A percentile compares a stretch with the other conserved stretches of the same genome.
These are phyloP conservation scores for Amphiprion percula DNA, from an alignment of 2,113 vertebrate species.

Conservation along the genomic window DNA sequence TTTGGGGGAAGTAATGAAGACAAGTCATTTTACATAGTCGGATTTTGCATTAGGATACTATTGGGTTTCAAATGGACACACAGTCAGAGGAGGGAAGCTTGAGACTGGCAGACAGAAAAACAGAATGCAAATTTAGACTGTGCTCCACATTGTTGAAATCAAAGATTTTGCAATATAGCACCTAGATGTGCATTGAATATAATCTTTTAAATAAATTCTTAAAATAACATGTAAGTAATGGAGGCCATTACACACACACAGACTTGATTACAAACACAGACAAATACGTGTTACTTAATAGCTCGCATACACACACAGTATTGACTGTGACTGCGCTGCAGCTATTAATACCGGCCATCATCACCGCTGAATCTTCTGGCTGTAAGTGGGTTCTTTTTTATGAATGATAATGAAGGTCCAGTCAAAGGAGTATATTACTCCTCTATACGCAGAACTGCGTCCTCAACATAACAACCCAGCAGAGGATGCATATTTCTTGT, in stretches of 20 bases:
- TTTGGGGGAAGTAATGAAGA: constrained; percentile 1
- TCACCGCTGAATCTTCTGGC: constrained; percentile 21
- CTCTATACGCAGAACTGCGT: constrained; percentile 30
- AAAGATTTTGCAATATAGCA: constrained; percentile 11
- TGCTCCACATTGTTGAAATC: not conserved
- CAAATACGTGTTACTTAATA: constrained; percentile 48
- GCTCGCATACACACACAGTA: constrained; percentile 33
- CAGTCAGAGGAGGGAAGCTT: not conserved
- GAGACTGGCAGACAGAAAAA: not conserved
- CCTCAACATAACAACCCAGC: not conserved
- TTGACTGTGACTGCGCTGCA: constrained; percentile 32
- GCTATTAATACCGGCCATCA: constrained; percentile 50
- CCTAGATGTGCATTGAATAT: constrained; percentile 4
- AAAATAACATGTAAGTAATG: constrained; percentile 20
- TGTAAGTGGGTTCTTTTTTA: constrained; percentile 32
- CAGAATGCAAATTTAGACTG: not conserved
- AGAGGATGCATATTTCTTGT: constrained; percentile 8
- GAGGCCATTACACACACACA: constrained; percentile 17
- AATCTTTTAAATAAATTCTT: constrained; percentile 27
- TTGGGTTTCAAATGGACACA: constrained; percentile 7
- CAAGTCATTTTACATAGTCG: constrained; percentile 4
- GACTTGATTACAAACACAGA: constrained; percentile 46
- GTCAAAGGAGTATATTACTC: constrained; percentile 2
- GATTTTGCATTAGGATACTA: constrained; percentile 6
- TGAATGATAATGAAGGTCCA: constrained; percentile 40